Evolutionary conservation across 37 sponge, comb jelly and placozoan species (phyloP).

Genomic region (Chondrilla cf. caribensis): DNA sequence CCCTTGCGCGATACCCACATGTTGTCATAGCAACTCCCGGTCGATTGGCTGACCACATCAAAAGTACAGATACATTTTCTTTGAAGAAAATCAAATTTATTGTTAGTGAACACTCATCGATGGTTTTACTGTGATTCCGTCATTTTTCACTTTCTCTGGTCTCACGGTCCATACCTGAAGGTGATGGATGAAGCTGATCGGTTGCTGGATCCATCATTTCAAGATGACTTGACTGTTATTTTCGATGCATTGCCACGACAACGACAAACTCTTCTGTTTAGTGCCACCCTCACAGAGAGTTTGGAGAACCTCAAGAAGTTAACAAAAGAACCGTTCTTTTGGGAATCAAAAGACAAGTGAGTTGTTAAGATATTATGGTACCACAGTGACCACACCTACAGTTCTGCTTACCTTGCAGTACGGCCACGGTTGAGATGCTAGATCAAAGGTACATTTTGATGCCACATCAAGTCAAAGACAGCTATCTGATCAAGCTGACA

Average conservation of each 20-base stretch:
- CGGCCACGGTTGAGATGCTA: constrained; percentile 75
- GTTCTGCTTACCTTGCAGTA: constrained; percentile 26
- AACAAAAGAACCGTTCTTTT: constrained; percentile 67
- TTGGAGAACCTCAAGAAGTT: constrained; percentile 64
- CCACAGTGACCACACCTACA: not conserved
- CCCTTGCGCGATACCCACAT: constrained; percentile 80
- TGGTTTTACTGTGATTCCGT: not conserved
- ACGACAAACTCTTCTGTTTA: constrained; percentile 97
- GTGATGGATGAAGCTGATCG: constrained; percentile 98
- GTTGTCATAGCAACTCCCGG: constrained; percentile 98
- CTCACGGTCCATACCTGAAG: too few relatives aligned
- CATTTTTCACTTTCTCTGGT: too few relatives aligned
- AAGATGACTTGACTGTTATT: constrained; percentile 74
- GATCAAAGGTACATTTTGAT: constrained; percentile 84
- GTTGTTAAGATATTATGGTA: not conserved
- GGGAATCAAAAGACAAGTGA: constrained; percentile 66
- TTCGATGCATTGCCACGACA: constrained; percentile 73
- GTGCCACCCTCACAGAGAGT: constrained; percentile 91
- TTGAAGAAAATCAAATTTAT: constrained; percentile 82
- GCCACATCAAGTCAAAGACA: constrained; percentile 83
- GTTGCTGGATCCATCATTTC: constrained; percentile 81
- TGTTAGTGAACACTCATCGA: constrained; percentile 34
- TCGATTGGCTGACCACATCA: constrained; percentile 88
- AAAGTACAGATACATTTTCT: constrained; percentile 77
- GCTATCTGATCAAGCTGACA: constrained; percentile 70